Evolutionary conservation across 1,140 invertebrate species (phyloP).

Genomic region (Ctenoplectra terminalis): DNA sequence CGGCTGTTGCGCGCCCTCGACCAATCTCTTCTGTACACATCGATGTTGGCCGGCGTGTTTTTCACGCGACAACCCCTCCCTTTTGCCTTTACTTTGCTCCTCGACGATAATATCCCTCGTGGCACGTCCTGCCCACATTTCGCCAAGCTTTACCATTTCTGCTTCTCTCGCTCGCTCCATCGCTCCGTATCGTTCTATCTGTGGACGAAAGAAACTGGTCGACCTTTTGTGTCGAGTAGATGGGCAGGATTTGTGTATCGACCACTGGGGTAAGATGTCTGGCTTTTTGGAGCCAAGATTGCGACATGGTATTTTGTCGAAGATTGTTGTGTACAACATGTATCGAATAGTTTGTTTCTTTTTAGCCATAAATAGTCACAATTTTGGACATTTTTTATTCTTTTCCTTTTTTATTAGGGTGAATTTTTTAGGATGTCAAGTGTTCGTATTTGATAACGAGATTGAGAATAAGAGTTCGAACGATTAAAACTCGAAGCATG

Average conservation of each 20-base stretch:
- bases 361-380: too few species aligned
- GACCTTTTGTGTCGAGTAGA: constrained; percentile 15
- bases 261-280: neutral
- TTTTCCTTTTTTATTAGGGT: too few species aligned
- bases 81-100: constrained; percentile 19
- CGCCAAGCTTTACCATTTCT: constrained; percentile 40
- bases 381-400: too few species aligned
- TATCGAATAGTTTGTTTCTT: neutral
- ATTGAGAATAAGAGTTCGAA: too few species aligned
- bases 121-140: constrained; percentile 65
- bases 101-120: constrained; percentile 54
- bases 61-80: constrained; percentile 29
- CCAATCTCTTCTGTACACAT: constrained; percentile 68
- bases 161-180: neutral
- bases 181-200: neutral
- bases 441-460: too few species aligned
- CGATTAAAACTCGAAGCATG: neutral
- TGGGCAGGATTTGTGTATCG: constrained; percentile 19
- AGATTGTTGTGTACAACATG: too few species aligned
- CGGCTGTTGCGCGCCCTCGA: constrained; percentile 66
- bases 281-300: neutral
- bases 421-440: too few species aligned
- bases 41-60: constrained; percentile 49
- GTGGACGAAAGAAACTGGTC: neutral
- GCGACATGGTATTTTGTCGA: neutral